Conservation (phyloP, 2,888 invertebrate genomes). For the Tricholauxania praeusta region DNA sequence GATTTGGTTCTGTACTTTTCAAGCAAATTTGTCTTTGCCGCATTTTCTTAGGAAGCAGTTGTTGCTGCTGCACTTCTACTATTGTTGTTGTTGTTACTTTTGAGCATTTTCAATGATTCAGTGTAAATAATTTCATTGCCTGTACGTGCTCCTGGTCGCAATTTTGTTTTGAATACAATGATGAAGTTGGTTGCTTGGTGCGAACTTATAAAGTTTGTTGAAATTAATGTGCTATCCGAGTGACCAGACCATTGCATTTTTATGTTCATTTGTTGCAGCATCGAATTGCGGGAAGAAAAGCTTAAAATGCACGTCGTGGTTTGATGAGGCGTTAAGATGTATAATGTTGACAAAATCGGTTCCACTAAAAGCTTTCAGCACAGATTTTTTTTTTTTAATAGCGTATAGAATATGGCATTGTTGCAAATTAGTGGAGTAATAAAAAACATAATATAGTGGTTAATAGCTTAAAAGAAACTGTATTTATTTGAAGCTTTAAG, state of each 20-base stretch:
- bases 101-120: constrained; percentile 5
- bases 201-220: neutral
- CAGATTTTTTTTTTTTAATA: too few relatives aligned
- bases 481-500: too few relatives aligned
- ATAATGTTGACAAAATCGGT: constrained; percentile 11
- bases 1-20: neutral
- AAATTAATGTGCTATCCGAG: constrained; percentile 1
- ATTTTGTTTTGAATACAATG: constrained; percentile 6
- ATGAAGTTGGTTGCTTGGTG: neutral
- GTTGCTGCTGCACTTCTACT: too few relatives aligned
- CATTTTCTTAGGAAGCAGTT: neutral
- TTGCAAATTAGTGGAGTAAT: too few relatives aligned
- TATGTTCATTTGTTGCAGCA: neutral
- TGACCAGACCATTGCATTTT: constrained; percentile 6
- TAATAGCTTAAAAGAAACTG: too few relatives aligned
- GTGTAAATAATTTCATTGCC: constrained; percentile 20
- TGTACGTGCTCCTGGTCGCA: constrained; percentile 22
- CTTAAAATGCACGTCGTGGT: constrained; percentile 12
- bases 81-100: neutral
- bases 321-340: constrained; percentile 27
- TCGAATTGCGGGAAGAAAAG: neutral
- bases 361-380: constrained; percentile 14
- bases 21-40: neutral
- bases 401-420: too few relatives aligned
- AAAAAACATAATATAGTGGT: too few relatives aligned